Evolutionary conservation across 2,113 vertebrate genomes (phyloP), one percentile per base, ranked within the genome.

Genomic region (Thamnophis sirtalis): DNA sequence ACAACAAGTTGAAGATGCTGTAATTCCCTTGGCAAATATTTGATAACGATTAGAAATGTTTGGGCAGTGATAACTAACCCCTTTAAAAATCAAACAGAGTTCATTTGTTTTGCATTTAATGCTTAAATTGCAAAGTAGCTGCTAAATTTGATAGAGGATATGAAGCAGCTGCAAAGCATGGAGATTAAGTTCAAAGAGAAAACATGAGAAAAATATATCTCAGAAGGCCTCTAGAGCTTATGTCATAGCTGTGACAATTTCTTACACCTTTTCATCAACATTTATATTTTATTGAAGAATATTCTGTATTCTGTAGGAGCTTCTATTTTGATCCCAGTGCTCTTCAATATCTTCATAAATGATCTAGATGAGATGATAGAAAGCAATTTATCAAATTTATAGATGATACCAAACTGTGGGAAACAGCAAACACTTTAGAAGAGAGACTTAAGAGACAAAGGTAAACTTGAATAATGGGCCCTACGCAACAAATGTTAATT

Each of bases 1-100:
- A 91, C 10, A 3, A 85, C 1, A 91, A 85, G 43, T 50, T 0
- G 56, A 68, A 86, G 1, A 54, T 58, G 53, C 21, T 88, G 33
- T 91, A 87, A 94, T 94, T 91, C 90, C 86, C 26, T 90, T 33
- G 89, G 33, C 56, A 91, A 55, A 84, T 21, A n/a, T 90, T 86
- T 89, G 9, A 86, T 91, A 93, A 8, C 93, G 92, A 89, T 84
- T 87, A 90, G 26, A 87, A 24, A 49, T 90, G 19, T 24, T 2
- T 26, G 88, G 5, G 21, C 91, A 94, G 68, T 4, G 4, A n/a
- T 43, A 26, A 89, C 73, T 88, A 38, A 92, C 13, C 90, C 51
- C 5, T 80, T 2, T 85, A 28, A 90, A 38, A 56, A 49, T 91
- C 33, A 92, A 92, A 24, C 87, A 58, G 51, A 38, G 1, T 28